Evolutionary conservation across 2,113 vertebrate genomes (phyloP), one percentile per base, ranked within the genome.

Genomic region (Melierax canorus): DNA sequence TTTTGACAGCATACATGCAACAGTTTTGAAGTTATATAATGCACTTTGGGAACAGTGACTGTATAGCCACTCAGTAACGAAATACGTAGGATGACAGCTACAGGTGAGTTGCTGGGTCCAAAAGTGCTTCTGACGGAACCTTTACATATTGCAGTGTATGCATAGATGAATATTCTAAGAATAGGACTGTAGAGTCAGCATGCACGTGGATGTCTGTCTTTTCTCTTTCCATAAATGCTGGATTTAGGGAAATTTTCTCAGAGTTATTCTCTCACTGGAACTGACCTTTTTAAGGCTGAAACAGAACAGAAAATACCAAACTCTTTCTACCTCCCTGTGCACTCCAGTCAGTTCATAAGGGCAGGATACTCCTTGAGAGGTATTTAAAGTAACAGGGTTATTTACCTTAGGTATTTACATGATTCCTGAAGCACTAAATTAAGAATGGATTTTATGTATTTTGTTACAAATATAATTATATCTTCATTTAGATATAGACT

Each of bases 271-370:
- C 50, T 86, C 79, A 32, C 55, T 86, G 79, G 71, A 86, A 45
- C 51, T 92, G 74, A 88, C 63, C 67, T 90, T 96, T 94, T 80
- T 17, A 92, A 86, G 22, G 30, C 19, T 86, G 76, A 90, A 90
- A 62, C 12, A 55, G 63, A 91, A 77, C 18, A 26, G 64, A 77
- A 92, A 88, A 84, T 80, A 69, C 15, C 41, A 74, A 77, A 67
- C 7, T 77, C 60, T 32, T 79, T 83, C 34, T 72, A 15, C 53
- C 16, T 95, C 36, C 38, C 50, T 74, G 16, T 48, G 34, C 55
- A 23, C 18, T 86, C 17, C 32, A 78, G 51, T 71, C 50, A 77
- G 39, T 90, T 90, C 71, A 41, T 50, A 74, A 89, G n/a, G n/a
- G 41, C 72, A 84, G 17, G 36, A 36, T 84, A 11, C 14, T 67